Conservation (phyloP, 2,888 invertebrate species). For the Chymomyza caudatula region DNA sequence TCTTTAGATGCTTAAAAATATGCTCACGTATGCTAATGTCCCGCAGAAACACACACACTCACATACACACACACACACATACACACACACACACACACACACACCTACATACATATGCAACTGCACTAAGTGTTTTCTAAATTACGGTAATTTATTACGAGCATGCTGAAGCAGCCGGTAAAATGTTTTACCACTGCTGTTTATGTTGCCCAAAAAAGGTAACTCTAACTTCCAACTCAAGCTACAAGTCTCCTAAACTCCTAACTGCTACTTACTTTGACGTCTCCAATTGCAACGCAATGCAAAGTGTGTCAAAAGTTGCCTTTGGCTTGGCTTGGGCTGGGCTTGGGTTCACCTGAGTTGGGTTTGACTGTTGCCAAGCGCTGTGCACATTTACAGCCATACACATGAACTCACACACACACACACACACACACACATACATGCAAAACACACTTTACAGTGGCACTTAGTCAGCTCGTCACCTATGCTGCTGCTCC, state of each 20-base stretch:
- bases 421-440: not conserved
- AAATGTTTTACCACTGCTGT: conserved; percentile 32
- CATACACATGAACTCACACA: not conserved
- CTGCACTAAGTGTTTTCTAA: conserved; percentile 60
- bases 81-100: not conserved
- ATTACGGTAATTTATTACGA: conserved; percentile 68
- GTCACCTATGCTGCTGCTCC: conserved; percentile 42
- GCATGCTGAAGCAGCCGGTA: conserved; percentile 29
- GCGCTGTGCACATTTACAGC: not conserved
- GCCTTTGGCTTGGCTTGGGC: conserved; percentile 31
- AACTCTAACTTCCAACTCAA: not conserved
- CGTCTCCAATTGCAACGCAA: conserved; percentile 24
- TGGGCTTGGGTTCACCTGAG: not conserved
- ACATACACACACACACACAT: not conserved
- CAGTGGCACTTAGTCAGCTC: conserved; percentile 47
- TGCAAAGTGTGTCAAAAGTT: conserved; percentile 61
- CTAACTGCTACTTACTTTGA: not conserved
- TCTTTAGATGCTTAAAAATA: conserved; percentile 31
- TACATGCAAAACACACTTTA: not conserved
- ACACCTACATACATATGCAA: not conserved
- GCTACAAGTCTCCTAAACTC: not conserved
- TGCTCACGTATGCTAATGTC: conserved; percentile 45
- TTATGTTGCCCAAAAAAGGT: not conserved
- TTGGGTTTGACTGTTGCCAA: conserved; percentile 9
- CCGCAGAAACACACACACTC: conserved; percentile 1